These are phyloP conservation scores for Noctua pronuba DNA, from an alignment of 2,888 invertebrate genomes.

Conservation along the genomic window DNA sequence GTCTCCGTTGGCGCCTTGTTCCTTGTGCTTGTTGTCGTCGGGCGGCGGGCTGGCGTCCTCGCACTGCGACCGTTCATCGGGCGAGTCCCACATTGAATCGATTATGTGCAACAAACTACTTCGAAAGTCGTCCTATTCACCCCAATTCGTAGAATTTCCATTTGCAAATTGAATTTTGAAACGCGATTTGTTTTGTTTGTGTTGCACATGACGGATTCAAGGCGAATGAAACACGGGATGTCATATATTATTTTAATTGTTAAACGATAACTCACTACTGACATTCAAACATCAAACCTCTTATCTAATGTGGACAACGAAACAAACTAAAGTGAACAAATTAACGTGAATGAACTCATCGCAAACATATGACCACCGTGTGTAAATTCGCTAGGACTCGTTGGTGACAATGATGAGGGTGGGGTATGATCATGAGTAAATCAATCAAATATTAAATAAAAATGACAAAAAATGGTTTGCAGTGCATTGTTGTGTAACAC, in stretches of 20 bases:
- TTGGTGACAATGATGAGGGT: conserved; percentile 75
- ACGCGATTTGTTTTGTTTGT: conserved; percentile 80
- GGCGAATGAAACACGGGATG: conserved; percentile 91
- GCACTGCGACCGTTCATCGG: conserved; percentile 90
- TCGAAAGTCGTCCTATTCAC: conserved; percentile 90
- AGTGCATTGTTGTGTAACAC: conserved; percentile 63
- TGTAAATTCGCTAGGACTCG: conserved; percentile 90
- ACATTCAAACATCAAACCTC: conserved; percentile 88
- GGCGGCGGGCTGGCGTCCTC: conserved; percentile 84
- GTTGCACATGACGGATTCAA: conserved; percentile 91
- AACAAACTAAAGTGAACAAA: conserved; percentile 87
- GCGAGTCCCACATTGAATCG: conserved; percentile 91
- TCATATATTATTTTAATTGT: conserved; percentile 90
- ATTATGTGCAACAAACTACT: conserved; percentile 91
- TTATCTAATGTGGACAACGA: conserved; percentile 84
- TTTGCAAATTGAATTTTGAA: conserved; percentile 78
- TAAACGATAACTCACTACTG: conserved; percentile 87
- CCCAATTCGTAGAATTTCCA: conserved; percentile 75
- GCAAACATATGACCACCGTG: conserved; percentile 91
- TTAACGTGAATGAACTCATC: conserved; percentile 86
- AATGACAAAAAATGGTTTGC: conserved; percentile 61
- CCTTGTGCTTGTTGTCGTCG: conserved; percentile 81
- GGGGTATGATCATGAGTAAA: conserved; percentile 66
- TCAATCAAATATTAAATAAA: conserved; percentile 65
- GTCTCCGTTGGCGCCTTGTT: conserved; percentile 83